Conservation (phyloP, 2,888 invertebrate species). For the Caenorhabditis imperialis region DNA sequence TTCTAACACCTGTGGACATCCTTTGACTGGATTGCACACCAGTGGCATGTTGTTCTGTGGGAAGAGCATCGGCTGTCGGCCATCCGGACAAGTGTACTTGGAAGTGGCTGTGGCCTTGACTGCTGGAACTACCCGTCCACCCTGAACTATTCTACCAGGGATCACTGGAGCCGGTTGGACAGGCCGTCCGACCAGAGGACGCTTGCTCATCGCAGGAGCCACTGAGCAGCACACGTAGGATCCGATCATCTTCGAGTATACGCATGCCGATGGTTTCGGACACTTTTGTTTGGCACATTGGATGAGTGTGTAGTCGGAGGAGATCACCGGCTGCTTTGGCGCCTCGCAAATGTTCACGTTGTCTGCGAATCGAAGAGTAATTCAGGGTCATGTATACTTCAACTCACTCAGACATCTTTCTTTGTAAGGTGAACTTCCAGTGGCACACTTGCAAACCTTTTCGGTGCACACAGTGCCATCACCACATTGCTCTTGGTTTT, state of each 20-base stretch:
- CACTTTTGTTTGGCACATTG: constrained; percentile 53
- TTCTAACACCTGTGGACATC: constrained; percentile 57
- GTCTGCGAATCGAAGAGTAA: constrained; percentile 23
- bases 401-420: constrained; percentile 66
- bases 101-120: neutral
- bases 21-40: constrained; percentile 58
- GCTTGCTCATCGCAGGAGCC: constrained; percentile 1
- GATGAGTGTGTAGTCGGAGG: constrained; percentile 36
- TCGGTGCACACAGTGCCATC: constrained; percentile 63
- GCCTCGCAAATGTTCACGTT: constrained; percentile 56
- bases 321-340: constrained; percentile 41
- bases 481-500: constrained; percentile 62
- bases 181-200: constrained; percentile 15
- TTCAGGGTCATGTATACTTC: neutral
- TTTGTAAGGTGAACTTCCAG: constrained; percentile 66
- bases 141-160: constrained; percentile 10
- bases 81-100: constrained; percentile 62
- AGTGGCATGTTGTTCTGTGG: constrained; percentile 65
- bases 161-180: neutral
- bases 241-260: constrained; percentile 58
- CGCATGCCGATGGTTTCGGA: constrained; percentile 54
- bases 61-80: constrained; percentile 62
- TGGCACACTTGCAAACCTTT: constrained; percentile 61
- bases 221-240: constrained; percentile 59
- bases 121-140: constrained; percentile 17